Base-by-base conservation (phyloP, 2,888 invertebrate genomes). In the Idaea aversata region DNA sequence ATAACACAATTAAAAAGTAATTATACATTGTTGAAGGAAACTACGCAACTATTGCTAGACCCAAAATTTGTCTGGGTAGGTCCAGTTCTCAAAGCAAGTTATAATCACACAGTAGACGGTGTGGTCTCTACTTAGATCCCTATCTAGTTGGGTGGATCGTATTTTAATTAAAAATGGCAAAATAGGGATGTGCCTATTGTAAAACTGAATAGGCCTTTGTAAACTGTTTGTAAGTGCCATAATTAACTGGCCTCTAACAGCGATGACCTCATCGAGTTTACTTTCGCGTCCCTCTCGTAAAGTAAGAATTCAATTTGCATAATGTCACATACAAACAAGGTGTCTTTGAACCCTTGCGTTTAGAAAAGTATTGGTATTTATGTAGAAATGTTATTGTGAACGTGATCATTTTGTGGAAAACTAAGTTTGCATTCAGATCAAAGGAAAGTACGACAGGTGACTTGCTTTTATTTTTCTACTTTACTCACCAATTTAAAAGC, bases 231-330 rank as follows among this genome's bases (percentile, higher is more conserved):
- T 77, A 72, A 77, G 75, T 73, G 73, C 72, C 68, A 80, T 83
- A 83, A 87, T 85, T 83, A 85, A 85, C 82, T 73, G 77, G 73
- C 74, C 74, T 75, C 76, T 77, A 79, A 80, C 72, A 73, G 76
- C 68, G 71, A 76, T 80, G 82, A 81, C 86, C 83, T 82, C 79
- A 79, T 72, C 71, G 68, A 73, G 77, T 79, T 81, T 79, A 78
- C 80, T 77, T 77, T 73, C 73, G 73, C 76, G 75, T 74, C 80
- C 80, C 78, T 77, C 77, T 78, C 86, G 77, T 85, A 84, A 85
- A 83, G 79, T 76, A 73, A 77, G 77, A 82, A 81, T 84, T 83
- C 78, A 84, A 86, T 88, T 88, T 86, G 77, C 86, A 85, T 87
- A 85, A 85, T 82, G 81, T 79, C 73, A 63, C 34, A 71, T 70